These are phyloP conservation scores for Maccullochella peelii DNA, from an alignment of 2,113 vertebrate species.

Conservation along the genomic window DNA sequence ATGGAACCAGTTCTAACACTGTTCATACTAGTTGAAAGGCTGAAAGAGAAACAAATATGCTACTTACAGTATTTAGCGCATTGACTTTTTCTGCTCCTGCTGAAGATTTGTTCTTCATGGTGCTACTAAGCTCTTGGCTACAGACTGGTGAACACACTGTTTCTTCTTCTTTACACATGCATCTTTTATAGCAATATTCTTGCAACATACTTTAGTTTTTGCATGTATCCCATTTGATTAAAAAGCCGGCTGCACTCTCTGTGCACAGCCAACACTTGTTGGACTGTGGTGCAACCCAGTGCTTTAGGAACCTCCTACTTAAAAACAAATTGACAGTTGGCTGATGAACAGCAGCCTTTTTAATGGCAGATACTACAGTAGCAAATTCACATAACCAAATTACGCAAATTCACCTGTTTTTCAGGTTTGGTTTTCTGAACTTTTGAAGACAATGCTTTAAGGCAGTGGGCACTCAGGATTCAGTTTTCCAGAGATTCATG, in stretches of 20 bases:
- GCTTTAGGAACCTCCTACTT: background rate
- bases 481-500: background rate
- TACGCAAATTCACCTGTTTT: too few relatives aligned
- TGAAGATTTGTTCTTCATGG: background rate
- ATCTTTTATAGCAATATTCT: background rate
- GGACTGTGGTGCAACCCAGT: background rate
- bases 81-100: background rate
- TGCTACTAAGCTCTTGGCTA: background rate
- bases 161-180: background rate
- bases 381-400: background rate
- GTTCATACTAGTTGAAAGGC: background rate
- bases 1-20: background rate
- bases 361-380: background rate
- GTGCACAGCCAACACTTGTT: background rate
- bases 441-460: constrained; percentile 6
- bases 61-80: background rate
- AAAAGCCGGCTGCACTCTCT: background rate
- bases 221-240: background rate
- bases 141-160: background rate
- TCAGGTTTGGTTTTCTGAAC: background rate
- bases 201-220: background rate
- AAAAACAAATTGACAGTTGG: background rate
- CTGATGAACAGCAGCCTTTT: background rate
- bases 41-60: background rate
- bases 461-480: background rate